Percentiles rank a stretch among this genome's conserved stretches.
phyloP scores from a whole-genome alignment of 2,797 vertebrate species.

The Dermochelys coriacea region DNA sequence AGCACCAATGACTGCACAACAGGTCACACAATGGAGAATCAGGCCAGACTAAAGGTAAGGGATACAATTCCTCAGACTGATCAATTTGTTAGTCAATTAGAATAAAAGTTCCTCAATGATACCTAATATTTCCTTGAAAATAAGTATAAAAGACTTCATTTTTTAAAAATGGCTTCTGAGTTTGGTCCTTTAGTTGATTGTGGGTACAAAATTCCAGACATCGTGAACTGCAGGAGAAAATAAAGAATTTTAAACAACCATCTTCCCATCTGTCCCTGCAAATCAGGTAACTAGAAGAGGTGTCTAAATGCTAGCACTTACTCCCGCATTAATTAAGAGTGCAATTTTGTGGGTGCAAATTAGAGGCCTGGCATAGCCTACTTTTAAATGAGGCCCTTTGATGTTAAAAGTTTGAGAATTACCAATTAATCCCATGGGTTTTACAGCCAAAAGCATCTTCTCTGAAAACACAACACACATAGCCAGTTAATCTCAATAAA shows the following conservation, averaged over 20 bases:
- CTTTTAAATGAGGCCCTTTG: background rate
- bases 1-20: background rate
- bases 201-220: background rate
- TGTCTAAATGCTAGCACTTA: background rate
- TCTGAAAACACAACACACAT: background rate
- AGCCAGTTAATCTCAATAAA: background rate
- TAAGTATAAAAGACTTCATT: background rate
- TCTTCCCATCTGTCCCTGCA: background rate
- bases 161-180: background rate
- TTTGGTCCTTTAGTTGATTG: background rate
- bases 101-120: background rate
- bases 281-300: background rate
- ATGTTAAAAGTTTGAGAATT: background rate
- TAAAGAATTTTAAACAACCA: accelerated
- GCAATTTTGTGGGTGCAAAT: background rate
- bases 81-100: accelerated
- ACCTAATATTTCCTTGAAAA: background rate
- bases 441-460: background rate
- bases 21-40: background rate
- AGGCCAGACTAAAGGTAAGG: background rate
- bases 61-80: background rate
- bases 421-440: background rate
- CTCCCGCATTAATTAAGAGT: background rate
- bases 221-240: background rate
- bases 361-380: background rate